These are phyloP conservation scores for Himalopsyche kuldschensis DNA, from an alignment of 2,888 invertebrate species.

Conservation along the genomic window DNA sequence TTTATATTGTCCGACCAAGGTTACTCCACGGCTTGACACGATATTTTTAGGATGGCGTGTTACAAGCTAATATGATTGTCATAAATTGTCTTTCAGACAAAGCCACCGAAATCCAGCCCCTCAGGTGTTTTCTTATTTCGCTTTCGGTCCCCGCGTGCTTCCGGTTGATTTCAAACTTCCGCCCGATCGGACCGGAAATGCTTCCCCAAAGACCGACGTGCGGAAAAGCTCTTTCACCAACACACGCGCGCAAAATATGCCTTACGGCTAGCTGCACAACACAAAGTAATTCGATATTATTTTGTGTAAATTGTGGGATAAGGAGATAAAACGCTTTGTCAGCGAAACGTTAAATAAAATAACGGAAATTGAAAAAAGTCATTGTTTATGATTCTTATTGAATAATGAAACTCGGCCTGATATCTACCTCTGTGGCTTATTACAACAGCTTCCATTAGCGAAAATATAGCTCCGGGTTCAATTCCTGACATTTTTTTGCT, in stretches of 20 bases:
- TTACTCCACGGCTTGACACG: no score
- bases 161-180: neutral
- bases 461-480: no score
- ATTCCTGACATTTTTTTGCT: no score
- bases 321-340: neutral
- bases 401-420: no score
- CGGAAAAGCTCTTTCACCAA: neutral
- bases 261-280: neutral
- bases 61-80: no score
- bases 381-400: neutral
- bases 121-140: neutral
- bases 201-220: neutral
- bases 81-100: no score
- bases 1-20: no score
- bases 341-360: neutral
- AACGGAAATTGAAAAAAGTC: neutral
- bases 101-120: neutral
- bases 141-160: neutral
- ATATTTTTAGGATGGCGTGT: no score
- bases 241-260: neutral
- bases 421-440: no score
- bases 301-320: neutral
- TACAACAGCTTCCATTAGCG: no score
- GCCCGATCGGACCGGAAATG: neutral
- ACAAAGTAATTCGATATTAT: neutral